Conservation (phyloP, 1,140 invertebrate species). For the Matsumurasca onukii region DNA sequence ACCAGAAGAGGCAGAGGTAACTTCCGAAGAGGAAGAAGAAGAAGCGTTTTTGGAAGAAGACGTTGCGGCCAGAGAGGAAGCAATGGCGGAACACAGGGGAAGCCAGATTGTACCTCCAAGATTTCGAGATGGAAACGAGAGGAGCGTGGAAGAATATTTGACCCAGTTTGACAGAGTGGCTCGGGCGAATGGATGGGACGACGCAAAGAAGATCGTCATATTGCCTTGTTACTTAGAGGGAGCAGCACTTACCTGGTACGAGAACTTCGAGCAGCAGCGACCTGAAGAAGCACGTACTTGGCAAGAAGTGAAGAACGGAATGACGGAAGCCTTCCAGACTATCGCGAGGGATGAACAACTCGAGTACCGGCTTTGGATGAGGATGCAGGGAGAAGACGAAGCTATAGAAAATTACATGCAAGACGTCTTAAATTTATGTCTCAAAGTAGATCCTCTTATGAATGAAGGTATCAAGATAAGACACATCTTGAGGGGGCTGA, state of each 20-base stretch:
- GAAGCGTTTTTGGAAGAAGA: too few relatives aligned
- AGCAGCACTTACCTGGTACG: background rate
- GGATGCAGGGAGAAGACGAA: conserved; percentile 10
- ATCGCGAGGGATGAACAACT: background rate
- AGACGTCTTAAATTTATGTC: background rate
- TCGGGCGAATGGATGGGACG: conserved; percentile 1
- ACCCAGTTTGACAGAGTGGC: background rate
- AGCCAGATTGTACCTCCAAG: background rate
- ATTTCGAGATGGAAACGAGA: background rate
- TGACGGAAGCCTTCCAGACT: background rate
- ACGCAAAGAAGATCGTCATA: background rate
- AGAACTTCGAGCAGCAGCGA: background rate
- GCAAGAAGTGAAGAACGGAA: background rate
- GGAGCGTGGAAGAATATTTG: background rate
- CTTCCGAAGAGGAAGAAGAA: too few relatives aligned
- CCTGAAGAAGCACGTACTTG: background rate
- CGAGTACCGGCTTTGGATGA: background rate
- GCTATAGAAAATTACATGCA: background rate
- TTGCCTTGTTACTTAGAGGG: conserved; percentile 7
- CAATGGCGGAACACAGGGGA: too few relatives aligned
- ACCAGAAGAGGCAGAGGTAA: too few relatives aligned
- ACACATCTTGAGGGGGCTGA: background rate
- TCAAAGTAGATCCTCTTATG: background rate
- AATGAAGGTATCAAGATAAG: background rate
- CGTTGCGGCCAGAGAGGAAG: too few relatives aligned